Base-by-base conservation (phyloP, 1,140 invertebrate species). In the Panagrolaimus sp. region DNA sequence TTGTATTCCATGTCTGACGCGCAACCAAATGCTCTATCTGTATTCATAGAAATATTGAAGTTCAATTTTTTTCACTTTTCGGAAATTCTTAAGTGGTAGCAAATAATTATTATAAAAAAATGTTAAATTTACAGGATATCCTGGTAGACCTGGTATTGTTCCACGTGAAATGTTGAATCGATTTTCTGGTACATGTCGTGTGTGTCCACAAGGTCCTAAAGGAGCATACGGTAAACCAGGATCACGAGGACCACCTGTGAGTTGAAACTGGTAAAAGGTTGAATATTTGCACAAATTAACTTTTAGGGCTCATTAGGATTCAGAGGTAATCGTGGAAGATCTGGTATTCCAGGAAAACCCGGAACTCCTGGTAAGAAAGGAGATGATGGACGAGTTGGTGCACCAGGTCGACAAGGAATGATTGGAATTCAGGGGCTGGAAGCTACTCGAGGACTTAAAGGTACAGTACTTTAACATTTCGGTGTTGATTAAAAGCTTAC, bases 171-270 rank as follows among this genome's bases (percentile, higher is more conserved):
- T 53, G n/a, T 53, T 53, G 38, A 46, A n/a, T 1, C 65, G 25
- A 27, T 65, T 65, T 9, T 16, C n/a, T 4, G 23, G 13, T 14
- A 38, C 31, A 4, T 65, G 69, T 44, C 9, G 31, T 23, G 13
- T 27, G 14, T 65, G 64, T n/a, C 2, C 2, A 31, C 11, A 14
- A 9, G 27, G 48, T 11, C 23, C 38, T 61, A 57, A 70, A 31
- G 69, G 69, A 16, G 14, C 20, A 16, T 20, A 13, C 3, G 68
- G 68, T 7, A 38, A 27, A 44, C 23, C 20, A 25, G 68, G 68
- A 20, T 43, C 38, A 23, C 14, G 23, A 67, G 68, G 68, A 66
- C n/a, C 38, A 51, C 65, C n/a, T n/a, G n/a, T n/a, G 16, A n/a
- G 20, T 14, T 4, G 44, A 48, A 43, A 20, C 20, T 51, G 69